phyloP scores from a whole-genome alignment of 2,113 vertebrate genomes.

The Colistium nudipinnis region DNA sequence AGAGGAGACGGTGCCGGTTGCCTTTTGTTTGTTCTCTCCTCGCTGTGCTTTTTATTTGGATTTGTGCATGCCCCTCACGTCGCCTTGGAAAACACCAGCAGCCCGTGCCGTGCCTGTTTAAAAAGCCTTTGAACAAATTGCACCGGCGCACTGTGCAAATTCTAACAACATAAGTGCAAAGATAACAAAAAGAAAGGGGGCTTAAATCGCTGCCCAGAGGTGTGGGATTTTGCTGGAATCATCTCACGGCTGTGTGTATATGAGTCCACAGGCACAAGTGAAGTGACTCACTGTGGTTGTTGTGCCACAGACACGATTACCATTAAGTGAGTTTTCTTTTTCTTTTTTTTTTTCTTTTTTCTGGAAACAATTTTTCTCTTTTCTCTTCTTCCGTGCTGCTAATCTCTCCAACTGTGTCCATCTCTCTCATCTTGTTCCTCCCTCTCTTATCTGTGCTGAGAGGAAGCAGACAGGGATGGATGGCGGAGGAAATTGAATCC shows the following conservation, averaged over 20 bases:
- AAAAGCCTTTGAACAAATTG: constrained; percentile 13
- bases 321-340: too few relatives aligned
- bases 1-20: constrained; percentile 19
- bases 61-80: background rate
- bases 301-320: background rate
- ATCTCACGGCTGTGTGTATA: constrained; percentile 19
- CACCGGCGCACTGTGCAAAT: background rate
- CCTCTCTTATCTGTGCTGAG: constrained; percentile 49
- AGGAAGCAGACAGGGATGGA: constrained; percentile 52
- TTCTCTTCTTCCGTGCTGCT: background rate
- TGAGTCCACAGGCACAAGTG: constrained; percentile 18
- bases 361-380: background rate
- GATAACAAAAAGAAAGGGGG: background rate
- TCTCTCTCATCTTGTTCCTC: background rate
- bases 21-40: constrained; percentile 22
- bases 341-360: background rate
- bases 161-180: constrained; percentile 7
- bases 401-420: background rate
- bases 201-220: background rate
- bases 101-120: background rate
- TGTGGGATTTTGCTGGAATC: constrained; percentile 10
- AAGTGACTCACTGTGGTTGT: constrained; percentile 28
- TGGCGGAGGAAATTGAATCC: constrained; percentile 67
- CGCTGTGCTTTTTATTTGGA: constrained; percentile 44
- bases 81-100: background rate